A percentile compares a stretch with the other conserved stretches of the same genome.
phyloP scores from a whole-genome alignment of 2,888 invertebrate species.

The Sturmia bella region DNA sequence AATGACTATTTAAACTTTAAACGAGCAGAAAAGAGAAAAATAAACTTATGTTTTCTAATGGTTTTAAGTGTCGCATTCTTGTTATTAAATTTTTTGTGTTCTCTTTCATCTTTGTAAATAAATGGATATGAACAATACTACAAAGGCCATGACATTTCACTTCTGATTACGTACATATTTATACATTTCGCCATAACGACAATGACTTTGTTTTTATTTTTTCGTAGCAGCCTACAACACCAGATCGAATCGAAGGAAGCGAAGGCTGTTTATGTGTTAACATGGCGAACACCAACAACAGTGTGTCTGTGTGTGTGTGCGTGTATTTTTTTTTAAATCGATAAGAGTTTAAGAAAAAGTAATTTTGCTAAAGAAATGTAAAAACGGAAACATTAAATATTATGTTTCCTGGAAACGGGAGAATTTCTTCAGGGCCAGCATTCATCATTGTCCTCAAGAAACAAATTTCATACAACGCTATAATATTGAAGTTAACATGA shows the following conservation, averaged over 20 bases:
- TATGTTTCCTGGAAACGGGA: constrained; percentile 37
- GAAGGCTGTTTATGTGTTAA: not conserved
- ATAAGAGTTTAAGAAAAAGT: constrained; percentile 28
- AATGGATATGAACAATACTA: not conserved
- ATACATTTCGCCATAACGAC: constrained; percentile 19
- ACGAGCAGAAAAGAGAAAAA: constrained; percentile 15
- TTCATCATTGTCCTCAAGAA: not conserved
- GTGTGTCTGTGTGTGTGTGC: not conserved
- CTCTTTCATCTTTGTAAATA: constrained; percentile 31
- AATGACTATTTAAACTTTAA: constrained; percentile 39
- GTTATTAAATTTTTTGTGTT: constrained; percentile 16
- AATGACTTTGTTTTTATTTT: constrained; percentile 5
- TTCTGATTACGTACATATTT: not conserved
- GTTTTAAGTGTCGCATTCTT: constrained; percentile 38
- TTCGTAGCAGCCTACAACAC: constrained; percentile 27
- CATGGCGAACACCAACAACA: constrained; percentile 7
- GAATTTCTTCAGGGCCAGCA: not conserved
- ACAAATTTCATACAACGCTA: constrained; percentile 54
- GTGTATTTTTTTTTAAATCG: constrained; percentile 31
- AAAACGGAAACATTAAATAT: constrained; percentile 40
- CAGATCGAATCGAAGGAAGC: not conserved
- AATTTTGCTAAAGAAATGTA: too few relatives aligned
- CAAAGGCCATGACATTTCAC: not conserved
- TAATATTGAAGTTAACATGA: constrained; percentile 33
- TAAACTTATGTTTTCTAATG: constrained; percentile 56